phyloP scores from a whole-genome alignment of 2,888 invertebrate genomes.

The Synanthedon formicaeformis region DNA sequence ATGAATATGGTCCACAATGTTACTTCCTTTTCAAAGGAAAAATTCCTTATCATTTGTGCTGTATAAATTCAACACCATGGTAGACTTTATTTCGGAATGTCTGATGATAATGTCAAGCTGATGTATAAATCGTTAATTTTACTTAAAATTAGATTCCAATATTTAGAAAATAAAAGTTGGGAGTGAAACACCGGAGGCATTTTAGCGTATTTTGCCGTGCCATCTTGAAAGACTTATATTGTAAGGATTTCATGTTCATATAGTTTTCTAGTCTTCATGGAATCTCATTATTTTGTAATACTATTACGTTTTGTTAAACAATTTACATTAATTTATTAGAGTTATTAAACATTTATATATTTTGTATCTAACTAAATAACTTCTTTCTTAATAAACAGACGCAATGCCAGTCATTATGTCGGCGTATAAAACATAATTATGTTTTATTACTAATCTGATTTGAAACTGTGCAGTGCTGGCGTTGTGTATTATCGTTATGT shows the following conservation, averaged over 20 bases:
- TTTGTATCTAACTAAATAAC: not conserved
- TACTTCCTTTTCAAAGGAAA: conserved; percentile 33
- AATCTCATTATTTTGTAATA: conserved; percentile 62
- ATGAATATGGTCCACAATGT: conserved; percentile 32
- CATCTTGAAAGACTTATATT: conserved; percentile 67
- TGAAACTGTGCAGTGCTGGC: conserved; percentile 35
- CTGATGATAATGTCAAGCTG: conserved; percentile 49
- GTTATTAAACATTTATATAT: not conserved
- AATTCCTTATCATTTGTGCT: conserved; percentile 11
- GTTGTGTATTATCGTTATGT: conserved; percentile 51
- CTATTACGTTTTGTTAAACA: conserved; percentile 37
- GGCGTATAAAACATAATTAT: not conserved
- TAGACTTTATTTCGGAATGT: conserved; percentile 61
- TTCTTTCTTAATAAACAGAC: conserved; percentile 4
- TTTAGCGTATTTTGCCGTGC: conserved; percentile 61
- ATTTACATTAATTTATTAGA: conserved; percentile 9
- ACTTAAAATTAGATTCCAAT: conserved; percentile 62
- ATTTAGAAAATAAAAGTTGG: conserved; percentile 53
- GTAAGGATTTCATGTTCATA: conserved; percentile 69
- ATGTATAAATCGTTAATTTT: conserved; percentile 64
- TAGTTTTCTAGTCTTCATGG: conserved; percentile 68
- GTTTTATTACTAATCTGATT: conserved; percentile 5
- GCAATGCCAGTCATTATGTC: conserved; percentile 30
- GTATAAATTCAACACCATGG: conserved; percentile 39
- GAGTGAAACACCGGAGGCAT: conserved; percentile 53